Evolutionary conservation across 2,888 invertebrate genomes (phyloP).

Genomic region (Eupithecia subumbrata): DNA sequence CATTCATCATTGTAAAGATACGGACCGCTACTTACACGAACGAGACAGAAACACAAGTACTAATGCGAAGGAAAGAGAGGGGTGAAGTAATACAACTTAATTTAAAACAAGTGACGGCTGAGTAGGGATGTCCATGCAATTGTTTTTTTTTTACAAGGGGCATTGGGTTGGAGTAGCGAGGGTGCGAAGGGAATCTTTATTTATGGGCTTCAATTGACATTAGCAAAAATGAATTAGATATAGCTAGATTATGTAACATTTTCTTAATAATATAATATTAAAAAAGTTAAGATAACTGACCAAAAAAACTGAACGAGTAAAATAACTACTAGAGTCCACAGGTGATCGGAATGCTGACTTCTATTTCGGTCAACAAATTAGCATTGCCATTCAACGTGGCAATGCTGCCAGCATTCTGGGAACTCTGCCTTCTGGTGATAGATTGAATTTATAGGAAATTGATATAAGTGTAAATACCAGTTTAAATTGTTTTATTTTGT

Average conservation of each 20-base stretch:
- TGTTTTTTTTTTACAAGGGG: slow-evolving; percentile 13
- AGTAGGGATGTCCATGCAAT: slow-evolving; percentile 54
- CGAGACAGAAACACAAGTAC: slow-evolving; percentile 44
- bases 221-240: background rate
- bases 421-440: no score
- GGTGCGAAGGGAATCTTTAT: background rate
- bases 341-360: no score
- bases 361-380: no score
- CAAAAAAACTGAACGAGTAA: no score
- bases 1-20: slow-evolving; percentile 75
- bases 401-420: no score
- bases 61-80: slow-evolving; percentile 35
- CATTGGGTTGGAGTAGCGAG: background rate
- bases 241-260: background rate
- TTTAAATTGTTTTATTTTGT: no score
- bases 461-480: no score
- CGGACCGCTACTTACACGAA: slow-evolving; percentile 65
- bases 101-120: slow-evolving; percentile 66
- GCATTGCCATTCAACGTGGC: no score
- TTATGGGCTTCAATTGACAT: background rate
- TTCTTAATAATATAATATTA: background rate
- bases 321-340: no score
- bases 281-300: background rate
- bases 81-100: slow-evolving; percentile 71
- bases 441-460: no score